Evolutionary conservation across 2,797 vertebrate genomes (phyloP), one percentile per base, ranked within the genome.

Genomic region (Margarornis squamiger): DNA sequence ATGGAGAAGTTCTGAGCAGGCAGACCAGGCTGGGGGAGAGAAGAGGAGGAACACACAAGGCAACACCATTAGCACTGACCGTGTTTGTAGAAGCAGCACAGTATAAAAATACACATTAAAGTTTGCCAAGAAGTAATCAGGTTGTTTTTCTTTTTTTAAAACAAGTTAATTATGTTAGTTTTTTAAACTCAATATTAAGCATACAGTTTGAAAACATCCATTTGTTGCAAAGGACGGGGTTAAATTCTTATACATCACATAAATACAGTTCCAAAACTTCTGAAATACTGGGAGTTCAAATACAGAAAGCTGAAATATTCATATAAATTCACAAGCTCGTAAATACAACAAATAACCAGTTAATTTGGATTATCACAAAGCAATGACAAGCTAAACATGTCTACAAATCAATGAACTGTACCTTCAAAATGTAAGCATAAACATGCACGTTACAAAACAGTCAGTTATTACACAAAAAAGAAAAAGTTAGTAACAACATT

Each of bases 1-100:
- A 99, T 99, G 74, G 99, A 99, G 98, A 99, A 99, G 98, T 98
- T 99, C 97, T 99, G 99, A 97, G 99, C 99, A 55, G 99, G 99
- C 98, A 99, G 96, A 76, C 98, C 98, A 59, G 99, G 99, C 99
- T 99, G 95, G 15, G 92, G 86, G 95, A 49, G 92, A 67, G 74
- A 82, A 20, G 32, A 93, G 0, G 36, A 73, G 74, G 73, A 63
- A 96, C 20, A 90, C 36, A 71, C 1, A 43, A 67, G 68, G 80
- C 86, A 61, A 63, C 45, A 26, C 59, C 34, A 15, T 93, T 39
- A 86, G 84, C 26, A 10, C 91, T 13, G 52, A 73, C 34, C 75
- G 57, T 8, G 27, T 34, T 68, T 70, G 39, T 32, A 89, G 61
- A 38, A 66, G 61, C 1, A 38, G 24, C 26, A 66, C 61, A 2